phyloP scores from a whole-genome alignment of 30 jellyfish, hydroid and myxozoan species.

The Mastigias papua region DNA sequence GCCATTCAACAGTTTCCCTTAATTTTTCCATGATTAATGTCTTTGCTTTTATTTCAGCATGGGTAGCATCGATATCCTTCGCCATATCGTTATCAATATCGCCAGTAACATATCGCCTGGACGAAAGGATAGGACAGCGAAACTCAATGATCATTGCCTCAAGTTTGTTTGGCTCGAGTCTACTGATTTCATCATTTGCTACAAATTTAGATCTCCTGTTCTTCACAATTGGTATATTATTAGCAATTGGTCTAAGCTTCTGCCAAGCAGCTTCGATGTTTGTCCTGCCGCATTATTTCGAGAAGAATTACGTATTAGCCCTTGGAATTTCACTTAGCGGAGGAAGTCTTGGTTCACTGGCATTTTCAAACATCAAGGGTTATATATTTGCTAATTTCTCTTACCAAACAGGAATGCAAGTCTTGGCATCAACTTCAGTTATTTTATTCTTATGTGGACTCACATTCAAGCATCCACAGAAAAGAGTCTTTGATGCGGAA shows the following conservation, averaged over 20 bases:
- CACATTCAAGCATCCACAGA: slow-evolving; percentile 58
- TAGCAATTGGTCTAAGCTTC: slow-evolving; percentile 72
- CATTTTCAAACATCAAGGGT: slow-evolving; percentile 73
- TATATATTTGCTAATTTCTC: slow-evolving; percentile 54
- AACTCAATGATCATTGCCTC: slow-evolving; percentile 58
- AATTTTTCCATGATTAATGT: neutral
- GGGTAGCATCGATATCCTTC: slow-evolving; percentile 75
- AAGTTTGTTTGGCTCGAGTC: slow-evolving; percentile 57
- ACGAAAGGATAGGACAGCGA: slow-evolving; percentile 71
- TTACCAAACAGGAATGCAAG: slow-evolving; percentile 60
- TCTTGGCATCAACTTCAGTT: slow-evolving; percentile 66
- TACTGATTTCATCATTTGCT: slow-evolving; percentile 71
- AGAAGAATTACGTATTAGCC: slow-evolving; percentile 43
- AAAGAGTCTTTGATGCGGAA: neutral
- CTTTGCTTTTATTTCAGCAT: slow-evolving; percentile 19
- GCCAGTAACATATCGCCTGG: slow-evolving; percentile 54
- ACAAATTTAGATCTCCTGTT: slow-evolving; percentile 25
- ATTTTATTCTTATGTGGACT: slow-evolving; percentile 72
- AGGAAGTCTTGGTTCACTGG: slow-evolving; percentile 77
- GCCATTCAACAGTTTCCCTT: too few relatives aligned
- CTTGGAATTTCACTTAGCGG: slow-evolving; percentile 79
- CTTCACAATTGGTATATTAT: slow-evolving; percentile 67
- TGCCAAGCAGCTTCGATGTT: slow-evolving; percentile 70
- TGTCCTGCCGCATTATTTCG: slow-evolving; percentile 70
- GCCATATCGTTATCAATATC: slow-evolving; percentile 32